Base-by-base conservation (phyloP, 2,797 vertebrate species). In the Saxicola maurus region DNA sequence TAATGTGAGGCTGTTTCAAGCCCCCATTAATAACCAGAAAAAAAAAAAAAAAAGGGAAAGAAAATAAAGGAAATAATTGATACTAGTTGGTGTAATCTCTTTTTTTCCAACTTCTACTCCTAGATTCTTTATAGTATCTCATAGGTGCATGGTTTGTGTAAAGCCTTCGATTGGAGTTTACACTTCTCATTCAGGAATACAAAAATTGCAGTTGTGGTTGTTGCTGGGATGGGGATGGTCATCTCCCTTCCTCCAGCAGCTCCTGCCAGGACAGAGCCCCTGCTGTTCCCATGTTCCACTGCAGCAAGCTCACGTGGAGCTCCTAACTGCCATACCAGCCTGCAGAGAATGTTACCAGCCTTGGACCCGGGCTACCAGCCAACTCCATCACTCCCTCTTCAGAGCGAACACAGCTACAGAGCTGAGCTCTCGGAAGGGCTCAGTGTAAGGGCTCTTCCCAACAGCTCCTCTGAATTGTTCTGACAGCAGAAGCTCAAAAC, bases 31-130 rank as follows among this genome's bases (percentile, higher is more conserved):
- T 33, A 82, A 87, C 21, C 9, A 48, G 73, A 79, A 75, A 55
- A 11, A 10, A 48, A 46, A n/a, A 27, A 62, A 19, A 11, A 10
- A 28, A 16, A 68, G 25, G 59, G 64, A 67, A 89, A 81, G 82
- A 86, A 90, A 96, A 96, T 92, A 96, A 96, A 95, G 71, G 38
- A 82, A 87, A 92, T 48, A 87, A 76, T 64, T 94, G 77, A 45
- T 93, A 87, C 45, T 87, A 56, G 33, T 60, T 73, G 49, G 56
- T 82, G 89, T 84, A 74, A 30, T 60, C 42, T 87, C 62, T 67
- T 9, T 82, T 56, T 56, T 83, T 71, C 25, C 51, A 76, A 4
- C 3, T 35, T 71, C 30, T 69, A 7, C 9, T 57, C 27, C 51
- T 35, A 8, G 21, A 33, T 30, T 77, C 35, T 59, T 61, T 21